Evolutionary conservation across 2,113 vertebrate genomes (phyloP).

Genomic region (Tachysurus fulvidraco): DNA sequence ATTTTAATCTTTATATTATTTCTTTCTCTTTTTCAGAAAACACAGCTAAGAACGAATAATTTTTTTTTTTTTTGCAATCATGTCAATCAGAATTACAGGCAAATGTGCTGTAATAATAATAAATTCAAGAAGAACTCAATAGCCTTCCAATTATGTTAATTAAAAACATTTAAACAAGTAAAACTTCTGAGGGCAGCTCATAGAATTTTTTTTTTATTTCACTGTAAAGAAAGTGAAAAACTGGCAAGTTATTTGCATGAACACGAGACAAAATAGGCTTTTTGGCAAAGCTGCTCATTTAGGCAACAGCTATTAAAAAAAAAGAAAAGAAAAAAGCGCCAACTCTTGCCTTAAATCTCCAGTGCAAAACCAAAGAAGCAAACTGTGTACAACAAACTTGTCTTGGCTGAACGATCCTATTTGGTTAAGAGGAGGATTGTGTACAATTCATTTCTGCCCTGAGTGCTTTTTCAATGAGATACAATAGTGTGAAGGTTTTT

Average conservation of each 20-base stretch:
- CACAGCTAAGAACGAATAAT: not conserved
- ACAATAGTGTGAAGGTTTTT: not conserved
- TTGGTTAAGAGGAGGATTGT: not conserved
- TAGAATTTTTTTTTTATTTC: not conserved
- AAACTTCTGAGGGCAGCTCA: not conserved
- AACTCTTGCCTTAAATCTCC: not conserved
- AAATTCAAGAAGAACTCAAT: not conserved
- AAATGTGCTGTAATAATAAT: not conserved
- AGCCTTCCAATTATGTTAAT: not conserved
- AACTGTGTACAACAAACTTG: not conserved
- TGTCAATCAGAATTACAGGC: not conserved
- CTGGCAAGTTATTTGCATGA: not conserved
- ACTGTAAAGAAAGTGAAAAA: not conserved
- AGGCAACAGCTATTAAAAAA: not conserved
- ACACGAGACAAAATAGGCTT: not conserved
- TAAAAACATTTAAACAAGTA: not conserved
- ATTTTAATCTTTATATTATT: not conserved
- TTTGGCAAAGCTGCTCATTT: constrained; percentile 1
- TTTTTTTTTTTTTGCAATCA: not conserved
- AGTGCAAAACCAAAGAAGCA: not conserved
- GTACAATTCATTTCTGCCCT: constrained; percentile 5
- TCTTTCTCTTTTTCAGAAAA: not conserved
- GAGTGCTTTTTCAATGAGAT: not conserved
- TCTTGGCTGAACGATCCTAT: not conserved
- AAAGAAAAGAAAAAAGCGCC: not conserved